Conservation (phyloP, 2,113 vertebrate genomes). For the Galemys pyrenaicus region DNA sequence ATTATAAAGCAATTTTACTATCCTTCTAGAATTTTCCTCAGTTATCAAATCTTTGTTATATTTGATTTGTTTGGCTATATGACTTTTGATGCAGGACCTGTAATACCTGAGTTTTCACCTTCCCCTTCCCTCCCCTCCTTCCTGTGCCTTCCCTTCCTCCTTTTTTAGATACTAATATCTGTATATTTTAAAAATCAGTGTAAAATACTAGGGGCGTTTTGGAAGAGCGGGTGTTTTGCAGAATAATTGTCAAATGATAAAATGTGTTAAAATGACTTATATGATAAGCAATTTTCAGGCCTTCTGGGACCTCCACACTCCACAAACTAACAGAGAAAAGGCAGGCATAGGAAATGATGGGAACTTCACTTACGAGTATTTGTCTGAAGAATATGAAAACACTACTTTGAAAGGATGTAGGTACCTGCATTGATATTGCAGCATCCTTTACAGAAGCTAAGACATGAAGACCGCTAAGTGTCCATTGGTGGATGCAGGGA, state of each 20-base stretch:
- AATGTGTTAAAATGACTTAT: not conserved
- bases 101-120: rapidly evolving
- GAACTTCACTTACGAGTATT: not conserved
- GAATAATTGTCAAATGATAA: constrained; percentile 6
- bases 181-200: not conserved
- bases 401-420: not conserved
- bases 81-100: not conserved
- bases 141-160: not conserved
- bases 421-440: not conserved
- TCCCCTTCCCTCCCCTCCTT: not conserved
- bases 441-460: not conserved
- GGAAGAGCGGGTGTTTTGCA: not conserved
- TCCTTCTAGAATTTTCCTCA: not conserved
- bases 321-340: not conserved
- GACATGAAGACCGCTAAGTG: not conserved
- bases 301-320: not conserved
- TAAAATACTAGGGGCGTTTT: not conserved
- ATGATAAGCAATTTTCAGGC: not conserved
- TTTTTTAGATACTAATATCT: not conserved
- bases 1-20: too few species aligned
- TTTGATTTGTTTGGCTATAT: not conserved
- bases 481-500: not conserved
- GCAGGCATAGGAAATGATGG: not conserved
- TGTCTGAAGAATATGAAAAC: not conserved
- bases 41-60: not conserved